phyloP scores from a whole-genome alignment of 2,113 vertebrate species.

The Cranoglanis bouderius region DNA sequence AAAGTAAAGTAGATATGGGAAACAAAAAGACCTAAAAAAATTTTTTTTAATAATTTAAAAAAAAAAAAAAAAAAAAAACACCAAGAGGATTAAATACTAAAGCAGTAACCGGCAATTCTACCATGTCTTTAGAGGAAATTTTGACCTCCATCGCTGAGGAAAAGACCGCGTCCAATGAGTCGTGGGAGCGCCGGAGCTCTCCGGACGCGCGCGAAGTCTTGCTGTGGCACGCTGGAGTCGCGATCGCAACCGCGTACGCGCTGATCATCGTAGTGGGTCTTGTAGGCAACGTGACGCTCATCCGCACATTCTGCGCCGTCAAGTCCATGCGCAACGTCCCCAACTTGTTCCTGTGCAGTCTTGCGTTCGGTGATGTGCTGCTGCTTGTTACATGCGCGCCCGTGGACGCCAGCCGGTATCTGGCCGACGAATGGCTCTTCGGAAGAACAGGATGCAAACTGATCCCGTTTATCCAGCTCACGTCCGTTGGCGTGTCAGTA shows the following conservation, averaged over 20 bases:
- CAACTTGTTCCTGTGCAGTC: constrained; percentile 92
- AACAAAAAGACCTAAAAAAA: not conserved
- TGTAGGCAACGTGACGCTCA: constrained; percentile 91
- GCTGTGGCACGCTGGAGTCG: constrained; percentile 77
- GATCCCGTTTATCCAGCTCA: constrained; percentile 95
- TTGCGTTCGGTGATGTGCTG: constrained; percentile 91
- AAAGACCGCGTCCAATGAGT: constrained; percentile 65
- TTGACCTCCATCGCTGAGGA: constrained; percentile 64
- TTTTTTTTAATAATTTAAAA: too few relatives aligned
- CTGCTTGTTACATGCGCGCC: constrained; percentile 94
- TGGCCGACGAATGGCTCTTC: constrained; percentile 92
- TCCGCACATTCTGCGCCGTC: constrained; percentile 89
- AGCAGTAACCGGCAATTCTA: not conserved
- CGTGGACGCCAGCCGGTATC: constrained; percentile 92
- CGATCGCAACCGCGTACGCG: constrained; percentile 85
- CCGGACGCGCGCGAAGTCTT: constrained; percentile 57
- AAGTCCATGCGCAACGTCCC: constrained; percentile 89
- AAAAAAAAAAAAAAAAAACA: not conserved
- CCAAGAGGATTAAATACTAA: not conserved
- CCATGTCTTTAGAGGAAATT: constrained; percentile 73
- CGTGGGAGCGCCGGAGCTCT: constrained; percentile 60
- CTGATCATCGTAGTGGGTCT: constrained; percentile 87
- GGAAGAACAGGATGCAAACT: constrained; percentile 93
- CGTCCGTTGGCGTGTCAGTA: constrained; percentile 95
- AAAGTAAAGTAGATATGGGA: not conserved